Evolutionary conservation across 1,140 invertebrate genomes (phyloP).

Genomic region (Drosophila mauritiana): DNA sequence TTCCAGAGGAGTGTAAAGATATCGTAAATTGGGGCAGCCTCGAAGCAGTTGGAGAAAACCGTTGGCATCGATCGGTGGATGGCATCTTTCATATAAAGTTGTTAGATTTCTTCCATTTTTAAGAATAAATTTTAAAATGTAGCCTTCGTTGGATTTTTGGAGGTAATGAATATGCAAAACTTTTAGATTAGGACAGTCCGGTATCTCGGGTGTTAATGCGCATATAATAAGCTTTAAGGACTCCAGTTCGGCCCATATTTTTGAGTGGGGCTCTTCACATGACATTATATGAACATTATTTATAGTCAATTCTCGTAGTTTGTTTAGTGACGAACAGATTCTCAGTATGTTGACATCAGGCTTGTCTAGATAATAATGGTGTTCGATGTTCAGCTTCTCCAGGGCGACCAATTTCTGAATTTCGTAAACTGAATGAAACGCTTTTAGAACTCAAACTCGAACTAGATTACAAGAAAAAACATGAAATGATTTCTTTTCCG

Average conservation of each 20-base stretch:
- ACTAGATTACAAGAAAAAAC: too few species aligned
- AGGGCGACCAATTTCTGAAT: constrained; percentile 2
- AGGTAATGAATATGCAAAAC: not conserved
- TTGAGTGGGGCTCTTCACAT: not conserved
- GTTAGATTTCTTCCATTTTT: not conserved
- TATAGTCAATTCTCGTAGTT: not conserved
- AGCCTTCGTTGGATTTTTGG: not conserved
- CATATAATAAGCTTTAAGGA: not conserved
- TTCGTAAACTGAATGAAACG: not conserved
- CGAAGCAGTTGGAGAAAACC: not conserved
- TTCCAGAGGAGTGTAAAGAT: not conserved
- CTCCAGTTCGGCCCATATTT: not conserved
- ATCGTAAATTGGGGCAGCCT: not conserved
- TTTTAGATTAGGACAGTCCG: not conserved
- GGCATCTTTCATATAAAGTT: not conserved
- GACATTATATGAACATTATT: not conserved
- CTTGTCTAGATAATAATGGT: not conserved
- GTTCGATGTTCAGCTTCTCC: not conserved
- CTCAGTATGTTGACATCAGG: not conserved
- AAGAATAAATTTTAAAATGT: not conserved
- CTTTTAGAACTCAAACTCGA: not conserved
- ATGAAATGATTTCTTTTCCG: too few species aligned
- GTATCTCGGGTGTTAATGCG: not conserved
- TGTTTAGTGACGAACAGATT: not conserved
- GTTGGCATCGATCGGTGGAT: not conserved